Conservation (phyloP, 2,888 invertebrate genomes). For the Mamestra brassicae region DNA sequence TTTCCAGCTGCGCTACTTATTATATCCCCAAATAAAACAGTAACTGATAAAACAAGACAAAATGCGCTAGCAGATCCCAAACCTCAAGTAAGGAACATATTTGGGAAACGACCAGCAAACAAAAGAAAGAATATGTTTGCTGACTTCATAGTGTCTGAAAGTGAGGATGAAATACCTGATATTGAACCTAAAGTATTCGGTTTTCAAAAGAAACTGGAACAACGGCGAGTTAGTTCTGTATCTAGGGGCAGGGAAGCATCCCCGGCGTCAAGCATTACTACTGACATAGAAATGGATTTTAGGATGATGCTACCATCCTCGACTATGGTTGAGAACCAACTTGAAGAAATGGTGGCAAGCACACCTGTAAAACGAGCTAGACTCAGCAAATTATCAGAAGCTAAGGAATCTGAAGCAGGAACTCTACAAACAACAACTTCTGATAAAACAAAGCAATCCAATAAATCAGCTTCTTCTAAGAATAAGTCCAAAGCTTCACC, state of each 20-base stretch:
- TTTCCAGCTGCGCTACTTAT: slow-evolving; percentile 81
- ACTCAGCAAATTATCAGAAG: slow-evolving; percentile 75
- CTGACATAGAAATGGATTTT: slow-evolving; percentile 84
- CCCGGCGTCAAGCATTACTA: slow-evolving; percentile 76
- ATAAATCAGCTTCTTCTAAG: slow-evolving; percentile 66
- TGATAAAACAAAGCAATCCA: slow-evolving; percentile 68
- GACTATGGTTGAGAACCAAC: slow-evolving; percentile 84
- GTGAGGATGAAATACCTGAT: slow-evolving; percentile 84
- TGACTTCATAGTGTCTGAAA: slow-evolving; percentile 83
- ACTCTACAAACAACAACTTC: slow-evolving; percentile 46
- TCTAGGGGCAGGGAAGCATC: slow-evolving; percentile 73
- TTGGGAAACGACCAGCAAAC: slow-evolving; percentile 74
- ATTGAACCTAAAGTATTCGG: slow-evolving; percentile 80
- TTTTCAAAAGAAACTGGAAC: slow-evolving; percentile 73
- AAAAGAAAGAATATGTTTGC: slow-evolving; percentile 85
- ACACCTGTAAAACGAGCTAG: slow-evolving; percentile 76
- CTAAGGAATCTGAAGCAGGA: slow-evolving; percentile 67
- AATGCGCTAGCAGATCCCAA: slow-evolving; percentile 67
- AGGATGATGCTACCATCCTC: slow-evolving; percentile 86
- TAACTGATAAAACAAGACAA: slow-evolving; percentile 77
- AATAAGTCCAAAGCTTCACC: slow-evolving; percentile 63
- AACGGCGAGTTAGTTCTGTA: slow-evolving; percentile 62
- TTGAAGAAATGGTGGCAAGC: slow-evolving; percentile 70
- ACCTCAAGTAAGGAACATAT: slow-evolving; percentile 76
- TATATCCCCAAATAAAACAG: slow-evolving; percentile 78